Evolutionary conservation across 2,797 vertebrate species (phyloP).

Genomic region (Coregonus sp.): DNA sequence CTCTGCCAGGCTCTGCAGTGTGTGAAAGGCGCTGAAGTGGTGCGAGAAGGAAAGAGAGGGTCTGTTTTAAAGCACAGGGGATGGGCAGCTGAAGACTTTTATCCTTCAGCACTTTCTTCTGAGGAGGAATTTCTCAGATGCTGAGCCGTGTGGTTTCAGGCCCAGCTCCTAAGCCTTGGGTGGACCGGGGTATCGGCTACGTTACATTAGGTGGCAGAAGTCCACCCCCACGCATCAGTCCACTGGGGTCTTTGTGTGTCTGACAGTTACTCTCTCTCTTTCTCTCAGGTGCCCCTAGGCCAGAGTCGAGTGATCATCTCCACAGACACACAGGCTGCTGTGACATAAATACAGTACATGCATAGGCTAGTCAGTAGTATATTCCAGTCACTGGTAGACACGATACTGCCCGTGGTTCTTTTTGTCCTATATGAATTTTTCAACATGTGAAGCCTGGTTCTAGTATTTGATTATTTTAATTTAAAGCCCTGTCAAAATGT

Average conservation of each 20-base stretch:
- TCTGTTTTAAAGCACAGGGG: slow-evolving; percentile 38
- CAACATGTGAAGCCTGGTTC: slow-evolving; percentile 24
- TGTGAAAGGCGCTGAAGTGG: slow-evolving; percentile 51
- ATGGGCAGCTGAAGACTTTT: slow-evolving; percentile 59
- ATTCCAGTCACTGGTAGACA: slow-evolving; percentile 31
- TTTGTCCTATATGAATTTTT: slow-evolving; percentile 34
- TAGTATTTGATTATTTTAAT: slow-evolving; percentile 19
- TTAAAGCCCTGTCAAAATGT: not conserved
- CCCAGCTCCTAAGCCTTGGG: slow-evolving; percentile 23
- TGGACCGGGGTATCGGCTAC: slow-evolving; percentile 45
- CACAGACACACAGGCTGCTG: slow-evolving; percentile 13
- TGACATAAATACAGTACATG: slow-evolving; percentile 6
- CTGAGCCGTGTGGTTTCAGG: slow-evolving; percentile 58
- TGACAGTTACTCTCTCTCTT: slow-evolving; percentile 28
- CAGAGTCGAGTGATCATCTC: slow-evolving; percentile 25
- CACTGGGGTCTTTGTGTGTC: slow-evolving; percentile 26
- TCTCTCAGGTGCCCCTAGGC: slow-evolving; percentile 48
- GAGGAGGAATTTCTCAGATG: slow-evolving; percentile 40
- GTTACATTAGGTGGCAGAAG: slow-evolving; percentile 41
- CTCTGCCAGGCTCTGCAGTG: slow-evolving; percentile 29
- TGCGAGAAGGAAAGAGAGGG: slow-evolving; percentile 38
- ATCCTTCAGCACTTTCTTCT: slow-evolving; percentile 48
- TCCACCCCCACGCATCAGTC: slow-evolving; percentile 34
- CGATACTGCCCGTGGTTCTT: slow-evolving; percentile 34
- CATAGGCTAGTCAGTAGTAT: slow-evolving; percentile 1